Evolutionary conservation across 2,113 vertebrate species (phyloP).

Genomic region (Pseudorhombus dupliciocellatus): DNA sequence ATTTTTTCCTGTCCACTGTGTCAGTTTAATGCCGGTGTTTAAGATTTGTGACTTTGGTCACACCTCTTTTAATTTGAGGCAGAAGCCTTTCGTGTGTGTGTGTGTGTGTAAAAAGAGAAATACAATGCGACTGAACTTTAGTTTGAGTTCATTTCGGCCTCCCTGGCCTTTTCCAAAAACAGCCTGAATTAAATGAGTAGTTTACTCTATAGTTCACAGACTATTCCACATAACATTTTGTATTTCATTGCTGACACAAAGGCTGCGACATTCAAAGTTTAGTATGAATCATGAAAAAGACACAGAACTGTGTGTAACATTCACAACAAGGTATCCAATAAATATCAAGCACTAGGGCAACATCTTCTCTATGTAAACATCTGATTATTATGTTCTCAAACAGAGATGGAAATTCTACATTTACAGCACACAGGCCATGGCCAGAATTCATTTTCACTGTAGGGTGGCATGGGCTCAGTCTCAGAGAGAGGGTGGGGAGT

Average conservation of each 20-base stretch:
- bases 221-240: neutral
- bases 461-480: too few relatives aligned
- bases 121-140: constrained; percentile 38
- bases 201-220: neutral
- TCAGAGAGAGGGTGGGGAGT: too few relatives aligned
- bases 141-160: constrained; percentile 19
- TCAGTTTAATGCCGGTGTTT: constrained; percentile 33
- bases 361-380: too few relatives aligned
- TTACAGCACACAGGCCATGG: too few relatives aligned
- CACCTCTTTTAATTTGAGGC: constrained; percentile 50
- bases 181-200: neutral
- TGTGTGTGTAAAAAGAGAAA: constrained; percentile 35
- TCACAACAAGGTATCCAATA: too few relatives aligned
- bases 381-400: too few relatives aligned
- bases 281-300: neutral
- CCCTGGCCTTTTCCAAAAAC: neutral
- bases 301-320: too few relatives aligned
- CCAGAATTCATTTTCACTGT: too few relatives aligned
- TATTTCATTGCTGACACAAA: neutral
- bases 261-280: neutral
- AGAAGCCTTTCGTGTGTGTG: constrained; percentile 11
- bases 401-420: too few relatives aligned
- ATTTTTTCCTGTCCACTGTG: constrained; percentile 48
- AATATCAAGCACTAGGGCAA: too few relatives aligned
- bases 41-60: constrained; percentile 54